Conservation (phyloP, 2,888 invertebrate genomes). For the Amaurobius ferox region DNA sequence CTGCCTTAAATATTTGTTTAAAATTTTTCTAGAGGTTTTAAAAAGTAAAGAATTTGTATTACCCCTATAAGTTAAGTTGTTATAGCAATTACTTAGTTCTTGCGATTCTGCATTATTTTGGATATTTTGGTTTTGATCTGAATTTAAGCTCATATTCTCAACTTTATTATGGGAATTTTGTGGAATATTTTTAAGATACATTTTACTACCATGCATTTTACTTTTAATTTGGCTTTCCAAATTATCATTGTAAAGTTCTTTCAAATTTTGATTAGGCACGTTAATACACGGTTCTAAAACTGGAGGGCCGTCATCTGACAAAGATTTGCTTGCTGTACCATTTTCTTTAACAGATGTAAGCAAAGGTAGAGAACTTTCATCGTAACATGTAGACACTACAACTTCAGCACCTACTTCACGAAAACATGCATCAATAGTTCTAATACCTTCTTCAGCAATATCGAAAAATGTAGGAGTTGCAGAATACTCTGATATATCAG, state of each 20-base stretch:
- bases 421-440: constrained; percentile 57
- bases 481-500: constrained; percentile 3
- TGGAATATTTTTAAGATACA: background rate
- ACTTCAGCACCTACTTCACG: constrained; percentile 58
- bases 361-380: constrained; percentile 25
- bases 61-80: too few species aligned
- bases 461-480: constrained; percentile 31
- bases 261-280: background rate
- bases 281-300: constrained; percentile 17
- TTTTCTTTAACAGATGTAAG: constrained; percentile 33
- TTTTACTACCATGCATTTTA: background rate
- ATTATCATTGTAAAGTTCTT: background rate
- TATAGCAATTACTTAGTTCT: too few species aligned
- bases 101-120: too few species aligned
- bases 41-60: too few species aligned
- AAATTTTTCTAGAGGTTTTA: background rate
- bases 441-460: constrained; percentile 50
- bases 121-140: too few species aligned
- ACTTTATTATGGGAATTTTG: background rate
- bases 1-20: background rate
- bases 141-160: too few species aligned
- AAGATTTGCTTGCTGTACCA: background rate
- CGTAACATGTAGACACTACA: constrained; percentile 44
- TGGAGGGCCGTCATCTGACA: constrained; percentile 22
- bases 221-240: background rate